Evolutionary conservation across 2,113 vertebrate genomes (phyloP), one percentile per base, ranked within the genome.

Genomic region (Trinectes maculatus): DNA sequence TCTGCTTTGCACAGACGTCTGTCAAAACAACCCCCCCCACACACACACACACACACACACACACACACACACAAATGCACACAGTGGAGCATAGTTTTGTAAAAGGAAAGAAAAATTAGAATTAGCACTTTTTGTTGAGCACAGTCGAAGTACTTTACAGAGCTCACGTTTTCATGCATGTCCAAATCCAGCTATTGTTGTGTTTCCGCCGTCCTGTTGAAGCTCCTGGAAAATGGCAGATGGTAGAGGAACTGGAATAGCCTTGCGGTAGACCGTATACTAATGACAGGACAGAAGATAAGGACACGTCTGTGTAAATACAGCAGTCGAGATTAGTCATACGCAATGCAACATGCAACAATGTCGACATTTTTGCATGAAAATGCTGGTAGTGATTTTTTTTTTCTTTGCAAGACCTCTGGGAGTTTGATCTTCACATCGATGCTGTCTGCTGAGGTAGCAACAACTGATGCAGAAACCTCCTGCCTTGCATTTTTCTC

Each of bases 361-460:
- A 61, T 53, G 19, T 33, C 5, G 0, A 51, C 26, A 11, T 65
- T 52, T n/a, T 46, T 52, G 37, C 49, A 62, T 22, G 24, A 62
- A 46, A 29, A 58, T 18, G 8, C 26, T 21, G 18, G 29, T 4
- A 47, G 19, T 43, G 28, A 49, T 11, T 24, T n/a, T 67, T 48
- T 69, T 18, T n/a, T 67, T 48, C 67, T 18, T 26, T 24, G 0
- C 21, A 15, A 15, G 67, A 93, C 93, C 91, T 92, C 79, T 74
- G 91, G 92, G 59, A 91, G 67, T 77, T 84, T 81, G 26, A 93
- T 46, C 65, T 71, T 87, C 52, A 93, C 11, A 49, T 91, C 73
- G 9, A 91, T 3, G 43, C 81, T 85, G 80, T 91, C 83, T 37
- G 76, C 64, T 46, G 91, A 85, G 52, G 83, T 6, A 24, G 24